These are phyloP conservation scores for Coleophora deauratella DNA, from an alignment of 2,888 invertebrate genomes.

Conservation along the genomic window DNA sequence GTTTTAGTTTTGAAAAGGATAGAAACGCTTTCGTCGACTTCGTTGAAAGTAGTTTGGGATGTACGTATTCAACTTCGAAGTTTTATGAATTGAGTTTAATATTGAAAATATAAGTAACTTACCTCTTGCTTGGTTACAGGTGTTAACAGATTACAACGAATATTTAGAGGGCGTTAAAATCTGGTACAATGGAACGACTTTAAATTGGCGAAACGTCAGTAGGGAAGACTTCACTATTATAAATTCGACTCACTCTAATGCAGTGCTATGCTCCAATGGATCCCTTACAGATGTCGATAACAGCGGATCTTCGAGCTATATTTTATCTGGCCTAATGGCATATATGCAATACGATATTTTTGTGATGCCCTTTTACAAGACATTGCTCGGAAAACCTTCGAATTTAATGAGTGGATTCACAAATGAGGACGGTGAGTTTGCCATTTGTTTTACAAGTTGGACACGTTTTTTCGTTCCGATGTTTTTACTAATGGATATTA, in stretches of 20 bases:
- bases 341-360: constrained; percentile 94
- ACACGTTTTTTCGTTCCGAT: background rate
- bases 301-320: constrained; percentile 81
- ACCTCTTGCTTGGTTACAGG: constrained; percentile 35
- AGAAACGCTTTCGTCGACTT: constrained; percentile 81
- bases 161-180: constrained; percentile 82
- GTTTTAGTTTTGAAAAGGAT: constrained; percentile 82
- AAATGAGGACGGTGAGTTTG: constrained; percentile 82
- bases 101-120: no score
- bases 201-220: constrained; percentile 60
- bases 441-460: background rate
- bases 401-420: constrained; percentile 91
- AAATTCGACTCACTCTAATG: constrained; percentile 40
- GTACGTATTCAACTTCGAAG: constrained; percentile 74
- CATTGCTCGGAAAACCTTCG: constrained; percentile 92
- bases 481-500: no score
- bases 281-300: constrained; percentile 80
- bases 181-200: constrained; percentile 64
- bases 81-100: no score
- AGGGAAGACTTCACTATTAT: constrained; percentile 43
- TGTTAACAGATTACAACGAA: constrained; percentile 68
- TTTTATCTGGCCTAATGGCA: constrained; percentile 84
- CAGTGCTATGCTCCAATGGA: constrained; percentile 67
- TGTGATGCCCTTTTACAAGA: constrained; percentile 90
- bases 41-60: constrained; percentile 87